A percentile compares a stretch with the other conserved stretches of the same genome.
These are phyloP conservation scores for Amphipyra berbera DNA, from an alignment of 2,888 invertebrate species.

Conservation along the genomic window DNA sequence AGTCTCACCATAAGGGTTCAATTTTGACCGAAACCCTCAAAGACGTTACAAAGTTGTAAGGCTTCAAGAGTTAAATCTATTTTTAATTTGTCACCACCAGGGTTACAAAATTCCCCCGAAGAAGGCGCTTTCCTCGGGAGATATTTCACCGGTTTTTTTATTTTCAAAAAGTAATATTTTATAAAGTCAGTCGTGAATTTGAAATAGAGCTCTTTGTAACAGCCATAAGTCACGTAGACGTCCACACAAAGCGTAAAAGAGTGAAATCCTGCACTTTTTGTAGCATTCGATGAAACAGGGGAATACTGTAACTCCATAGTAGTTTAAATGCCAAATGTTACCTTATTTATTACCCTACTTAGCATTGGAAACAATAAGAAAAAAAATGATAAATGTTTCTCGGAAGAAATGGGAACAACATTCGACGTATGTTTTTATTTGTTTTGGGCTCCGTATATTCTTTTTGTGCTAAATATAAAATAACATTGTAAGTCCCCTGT, in stretches of 20 bases:
- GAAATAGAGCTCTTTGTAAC: slow-evolving; percentile 57
- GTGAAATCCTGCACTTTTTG: slow-evolving; percentile 37
- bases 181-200: slow-evolving; percentile 43
- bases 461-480: slow-evolving; percentile 7
- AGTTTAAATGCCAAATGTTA: slow-evolving; percentile 54
- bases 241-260: slow-evolving; percentile 27
- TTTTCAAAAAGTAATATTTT: slow-evolving; percentile 42
- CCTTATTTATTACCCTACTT: slow-evolving; percentile 52
- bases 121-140: too few relatives aligned
- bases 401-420: slow-evolving; percentile 1
- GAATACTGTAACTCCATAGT: slow-evolving; percentile 21
- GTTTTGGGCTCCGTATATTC: not conserved
- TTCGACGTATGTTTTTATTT: slow-evolving; percentile 10
- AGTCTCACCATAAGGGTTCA: too few relatives aligned
- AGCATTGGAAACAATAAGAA: slow-evolving; percentile 14
- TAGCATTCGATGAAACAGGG: slow-evolving; percentile 34
- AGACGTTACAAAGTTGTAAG: too few relatives aligned
- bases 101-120: not conserved
- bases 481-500: slow-evolving; percentile 10
- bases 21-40: too few relatives aligned
- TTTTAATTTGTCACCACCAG: slow-evolving; percentile 14
- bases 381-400: slow-evolving; percentile 16
- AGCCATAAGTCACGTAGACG: slow-evolving; percentile 43
- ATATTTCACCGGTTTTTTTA: slow-evolving; percentile 2
- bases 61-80: slow-evolving; percentile 7